Percentiles rank a stretch among this genome's conserved stretches.
Conservation (phyloP, 2,113 vertebrate species). For the Donacobius atricapilla region DNA sequence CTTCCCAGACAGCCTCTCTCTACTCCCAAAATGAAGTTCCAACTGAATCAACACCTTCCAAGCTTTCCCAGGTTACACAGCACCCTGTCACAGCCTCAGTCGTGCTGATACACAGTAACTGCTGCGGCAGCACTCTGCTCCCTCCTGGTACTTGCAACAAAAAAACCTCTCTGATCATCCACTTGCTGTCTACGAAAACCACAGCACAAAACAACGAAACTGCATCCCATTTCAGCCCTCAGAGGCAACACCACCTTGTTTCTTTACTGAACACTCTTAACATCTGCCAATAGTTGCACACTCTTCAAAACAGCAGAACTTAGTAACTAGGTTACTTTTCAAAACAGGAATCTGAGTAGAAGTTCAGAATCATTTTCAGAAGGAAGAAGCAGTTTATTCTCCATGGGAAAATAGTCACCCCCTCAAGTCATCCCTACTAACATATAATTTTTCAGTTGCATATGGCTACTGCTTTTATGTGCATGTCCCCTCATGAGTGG, state of each 20-base stretch:
- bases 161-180: neutral
- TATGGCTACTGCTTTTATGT: neutral
- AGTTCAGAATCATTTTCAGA: neutral
- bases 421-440: neutral
- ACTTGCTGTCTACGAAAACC: neutral
- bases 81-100: fast-evolving
- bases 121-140: neutral
- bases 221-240: neutral
- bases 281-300: neutral
- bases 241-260: neutral
- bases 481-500: neutral
- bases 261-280: neutral
- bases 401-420: neutral
- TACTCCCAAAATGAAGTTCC: neutral
- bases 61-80: neutral
- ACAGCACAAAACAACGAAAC: fast-evolving
- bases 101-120: neutral
- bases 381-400: neutral
- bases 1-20: neutral
- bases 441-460: neutral
- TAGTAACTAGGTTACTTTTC: neutral
- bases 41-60: neutral
- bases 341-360: neutral
- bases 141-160: neutral
- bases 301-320: neutral